Base-by-base conservation (phyloP, 2,888 invertebrate genomes). In the Caenorhabditis sp. region DNA sequence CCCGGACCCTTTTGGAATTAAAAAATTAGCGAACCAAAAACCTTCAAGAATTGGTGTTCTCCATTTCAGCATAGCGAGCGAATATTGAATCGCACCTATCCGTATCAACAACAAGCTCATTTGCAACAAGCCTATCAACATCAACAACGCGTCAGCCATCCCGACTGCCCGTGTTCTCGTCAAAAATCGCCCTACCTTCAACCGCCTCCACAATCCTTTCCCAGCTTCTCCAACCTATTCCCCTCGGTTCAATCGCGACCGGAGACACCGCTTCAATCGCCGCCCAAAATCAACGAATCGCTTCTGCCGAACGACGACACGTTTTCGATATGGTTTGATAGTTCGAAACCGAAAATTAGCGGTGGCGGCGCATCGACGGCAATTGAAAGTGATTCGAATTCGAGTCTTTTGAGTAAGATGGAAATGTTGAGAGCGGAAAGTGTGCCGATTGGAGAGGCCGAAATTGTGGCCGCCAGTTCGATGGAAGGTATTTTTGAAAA, bases 291-390 rank as follows among this genome's bases (percentile, higher is more conserved):
- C 10, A 55, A 60, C 24, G 66, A 69, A 53, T 60, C 69, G 5
- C 51, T 74, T 0, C 61, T 74, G 12, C 74, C 74, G n/a, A 49
- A 62, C 1, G 69, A 74, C 21, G 60, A 69, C 12, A 31, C 51
- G 4, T 74, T 74, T 23, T 66, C 69, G n/a, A 74, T 74, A n/a
- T 74, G 74, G 74, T 63, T 74, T 17, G 66, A 69, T 23, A 10
- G 14, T 17, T 27, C 58, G 36, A 67, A 67, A 24, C 63, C 71
- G n/a, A 64, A 59, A 31, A 69, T 53, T 17, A 61, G 49, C n/a
- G n/a, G n/a, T n/a, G n/a, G n/a, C n/a, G n/a, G n/a, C n/a, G n/a
- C n/a, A 3, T 17, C 58, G 1, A 4, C 50, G 17, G 8, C 50
- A 19, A 19, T 12, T 4, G 27, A 55, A 55, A 55, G 55, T 8